phyloP scores from a whole-genome alignment of 2,888 invertebrate genomes.

The Rhagophthalmus giganteus region DNA sequence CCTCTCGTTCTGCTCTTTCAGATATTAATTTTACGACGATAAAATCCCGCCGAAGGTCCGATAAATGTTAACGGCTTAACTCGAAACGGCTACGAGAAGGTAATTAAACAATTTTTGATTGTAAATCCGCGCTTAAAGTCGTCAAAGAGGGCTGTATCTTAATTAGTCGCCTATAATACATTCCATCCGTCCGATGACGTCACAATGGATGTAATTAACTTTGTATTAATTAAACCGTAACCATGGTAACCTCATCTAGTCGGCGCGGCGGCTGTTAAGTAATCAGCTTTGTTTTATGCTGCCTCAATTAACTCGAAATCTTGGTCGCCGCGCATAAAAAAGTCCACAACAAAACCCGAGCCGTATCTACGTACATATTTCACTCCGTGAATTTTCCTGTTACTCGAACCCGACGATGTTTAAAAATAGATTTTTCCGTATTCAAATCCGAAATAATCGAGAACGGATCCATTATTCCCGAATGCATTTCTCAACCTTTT shows the following conservation, averaged over 20 bases:
- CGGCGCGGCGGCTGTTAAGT: constrained; percentile 19
- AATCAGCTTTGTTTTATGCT: constrained; percentile 25
- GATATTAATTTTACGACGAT: constrained; percentile 8
- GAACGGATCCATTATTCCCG: constrained; percentile 26
- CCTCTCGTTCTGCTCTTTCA: neutral
- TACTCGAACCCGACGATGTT: constrained; percentile 10
- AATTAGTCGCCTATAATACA: constrained; percentile 28
- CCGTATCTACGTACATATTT: neutral
- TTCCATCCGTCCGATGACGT: constrained; percentile 27
- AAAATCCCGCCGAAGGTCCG: constrained; percentile 8
- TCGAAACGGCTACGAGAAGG: constrained; percentile 3
- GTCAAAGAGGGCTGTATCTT: constrained; percentile 15
- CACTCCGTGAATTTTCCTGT: neutral
- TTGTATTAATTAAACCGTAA: constrained; percentile 34
- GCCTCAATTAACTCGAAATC: constrained; percentile 19
- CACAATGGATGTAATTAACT: constrained; percentile 32
- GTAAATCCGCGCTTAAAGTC: neutral
- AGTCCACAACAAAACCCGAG: constrained; percentile 6
- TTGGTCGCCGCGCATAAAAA: constrained; percentile 9
- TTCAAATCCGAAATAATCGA: constrained; percentile 19
- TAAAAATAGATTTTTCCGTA: constrained; percentile 18
- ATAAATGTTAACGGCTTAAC: constrained; percentile 20
- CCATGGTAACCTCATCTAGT: constrained; percentile 32
- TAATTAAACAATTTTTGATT: neutral
- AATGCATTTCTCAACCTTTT: constrained; percentile 29